Evolutionary conservation across 30 jellyfish, hydroid and myxozoan species (phyloP), one percentile per base, ranked within the genome.

Genomic region (Hydractinia echinata): DNA sequence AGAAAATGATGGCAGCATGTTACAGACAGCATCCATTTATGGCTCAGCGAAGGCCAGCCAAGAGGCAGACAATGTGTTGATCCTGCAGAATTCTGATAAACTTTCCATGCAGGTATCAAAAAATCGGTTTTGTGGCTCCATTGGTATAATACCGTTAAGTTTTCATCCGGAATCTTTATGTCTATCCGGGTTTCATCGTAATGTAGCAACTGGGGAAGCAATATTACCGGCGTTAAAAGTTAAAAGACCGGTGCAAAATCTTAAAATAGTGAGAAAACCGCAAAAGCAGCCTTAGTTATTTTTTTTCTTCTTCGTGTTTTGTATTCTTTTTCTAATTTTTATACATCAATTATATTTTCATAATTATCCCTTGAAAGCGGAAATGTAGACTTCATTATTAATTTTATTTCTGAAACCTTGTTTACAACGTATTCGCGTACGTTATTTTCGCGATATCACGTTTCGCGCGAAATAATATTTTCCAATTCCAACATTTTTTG

Each of bases 41-140:
- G 98, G 98, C 20, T 80, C 98, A 0, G 98, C 98, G 66, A 92
- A 92, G 72, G 98, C 98, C 48, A 92, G 95, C 48, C 98, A 92
- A 62, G 98, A 92, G 53, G 98, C 98, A 15, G 98, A 92, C 76
- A 92, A 92, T 66, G 96, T 92, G 44, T 51, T 92, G 58, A 92
- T 92, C 44, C 72, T 92, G 19, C 98, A 92, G 81, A 60, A 5
- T 9, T 72, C 83, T 0, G 82, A 72, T 9, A 54, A 68, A 44
- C 54, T 68, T 6, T 49, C 53, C 8, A 67, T 84, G 84, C 88
- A 87, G 89, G 91, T 92, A 53, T 85, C 96, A 21, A 94, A 94
- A 77, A 94, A 94, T 58, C 86, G 99, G 6, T 94, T 69, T 69
- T 89, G 85, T 70, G 99, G 99, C 7, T 79, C 96, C 5, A 55